These are phyloP conservation scores for Dicerorhinus sumatrensis DNA, from an alignment of 2,113 vertebrate genomes.

Conservation along the genomic window DNA sequence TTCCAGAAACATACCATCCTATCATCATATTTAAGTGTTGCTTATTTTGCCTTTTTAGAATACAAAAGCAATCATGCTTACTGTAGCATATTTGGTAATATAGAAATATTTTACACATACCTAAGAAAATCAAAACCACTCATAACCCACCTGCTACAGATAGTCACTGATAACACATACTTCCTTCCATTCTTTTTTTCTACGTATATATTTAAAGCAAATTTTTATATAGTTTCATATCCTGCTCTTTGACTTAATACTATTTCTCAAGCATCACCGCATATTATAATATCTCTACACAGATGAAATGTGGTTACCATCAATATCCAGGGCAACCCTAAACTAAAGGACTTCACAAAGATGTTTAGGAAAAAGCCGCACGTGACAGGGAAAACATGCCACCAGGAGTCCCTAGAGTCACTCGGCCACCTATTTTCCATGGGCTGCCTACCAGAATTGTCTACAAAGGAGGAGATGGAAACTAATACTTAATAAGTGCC, in stretches of 20 bases:
- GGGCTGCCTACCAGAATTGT: neutral
- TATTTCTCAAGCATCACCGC: neutral
- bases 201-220: constrained; percentile 16
- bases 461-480: neutral
- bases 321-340: neutral
- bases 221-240: neutral
- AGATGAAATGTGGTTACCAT: neutral
- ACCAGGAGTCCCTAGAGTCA: neutral
- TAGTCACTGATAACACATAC: neutral
- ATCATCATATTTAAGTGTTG: neutral
- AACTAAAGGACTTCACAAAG: neutral
- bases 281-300: neutral
- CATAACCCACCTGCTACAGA: neutral
- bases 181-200: neutral
- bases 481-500: neutral
- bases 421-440: neutral
- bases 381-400: neutral
- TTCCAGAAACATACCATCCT: neutral
- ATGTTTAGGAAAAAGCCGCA: neutral
- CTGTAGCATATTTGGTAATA: neutral
- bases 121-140: constrained; percentile 6
- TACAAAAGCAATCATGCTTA: constrained; percentile 25
- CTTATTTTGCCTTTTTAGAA: constrained; percentile 48
- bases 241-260: neutral
- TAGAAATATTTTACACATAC: neutral